A percentile compares a stretch with the other conserved stretches of the same genome.
Evolutionary conservation across 2,797 vertebrate species (phyloP).

Genomic region (Semotilus atromaculatus): DNA sequence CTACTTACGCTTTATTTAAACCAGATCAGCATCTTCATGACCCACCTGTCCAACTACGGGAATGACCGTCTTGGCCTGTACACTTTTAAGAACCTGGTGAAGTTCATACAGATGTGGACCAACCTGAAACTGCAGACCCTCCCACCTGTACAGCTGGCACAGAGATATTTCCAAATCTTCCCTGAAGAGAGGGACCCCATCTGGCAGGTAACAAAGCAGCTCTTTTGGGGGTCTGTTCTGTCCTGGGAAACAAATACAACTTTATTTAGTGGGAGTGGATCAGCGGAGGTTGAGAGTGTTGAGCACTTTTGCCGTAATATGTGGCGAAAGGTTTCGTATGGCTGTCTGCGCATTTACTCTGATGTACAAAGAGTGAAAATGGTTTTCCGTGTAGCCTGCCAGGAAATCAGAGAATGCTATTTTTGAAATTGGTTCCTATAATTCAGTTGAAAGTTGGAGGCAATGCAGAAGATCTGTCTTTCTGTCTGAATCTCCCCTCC

Average conservation of each 20-base stretch:
- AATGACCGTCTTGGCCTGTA: slow-evolving; percentile 97
- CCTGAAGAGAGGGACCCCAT: slow-evolving; percentile 95
- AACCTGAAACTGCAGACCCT: slow-evolving; percentile 95
- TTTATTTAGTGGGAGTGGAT: not conserved
- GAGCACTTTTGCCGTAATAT: not conserved
- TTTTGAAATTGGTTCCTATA: slow-evolving; percentile 47
- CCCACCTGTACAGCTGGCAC: slow-evolving; percentile 92
- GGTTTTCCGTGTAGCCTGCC: slow-evolving; percentile 43
- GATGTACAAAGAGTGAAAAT: slow-evolving; percentile 44
- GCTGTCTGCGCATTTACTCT: slow-evolving; percentile 34
- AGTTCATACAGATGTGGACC: slow-evolving; percentile 94
- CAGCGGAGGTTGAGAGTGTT: not conserved
- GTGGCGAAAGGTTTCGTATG: slow-evolving; percentile 27
- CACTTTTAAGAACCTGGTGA: slow-evolving; percentile 95
- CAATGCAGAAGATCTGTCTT: slow-evolving; percentile 6
- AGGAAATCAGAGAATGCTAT: slow-evolving; percentile 44
- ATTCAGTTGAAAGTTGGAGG: slow-evolving; percentile 17
- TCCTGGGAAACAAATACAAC: slow-evolving; percentile 26
- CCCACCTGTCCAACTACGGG: slow-evolving; percentile 97
- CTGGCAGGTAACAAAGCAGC: slow-evolving; percentile 87
- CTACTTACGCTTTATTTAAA: not conserved
- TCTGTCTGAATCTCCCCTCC: not conserved
- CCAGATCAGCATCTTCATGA: slow-evolving; percentile 99
- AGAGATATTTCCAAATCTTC: slow-evolving; percentile 98
- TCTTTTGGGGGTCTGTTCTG: slow-evolving; percentile 4